Evolutionary conservation across 2,797 vertebrate genomes (phyloP).

Genomic region (Euthynnus affinis): DNA sequence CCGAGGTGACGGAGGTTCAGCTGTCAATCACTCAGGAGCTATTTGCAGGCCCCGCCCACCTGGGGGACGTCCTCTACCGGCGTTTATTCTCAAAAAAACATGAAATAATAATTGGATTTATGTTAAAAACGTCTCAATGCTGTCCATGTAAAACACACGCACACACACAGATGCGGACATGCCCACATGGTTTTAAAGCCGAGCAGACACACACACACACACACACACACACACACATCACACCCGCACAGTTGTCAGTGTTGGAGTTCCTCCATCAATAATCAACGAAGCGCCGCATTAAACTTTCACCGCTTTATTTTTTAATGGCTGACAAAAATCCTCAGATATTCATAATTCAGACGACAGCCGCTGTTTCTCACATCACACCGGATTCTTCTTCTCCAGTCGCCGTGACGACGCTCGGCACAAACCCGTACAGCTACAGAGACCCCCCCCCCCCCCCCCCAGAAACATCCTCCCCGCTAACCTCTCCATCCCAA

Average conservation of each 20-base stretch:
- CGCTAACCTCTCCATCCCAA: background rate
- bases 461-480: too few species aligned
- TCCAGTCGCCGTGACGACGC: conserved; percentile 55
- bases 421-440: conserved; percentile 33
- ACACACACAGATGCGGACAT: background rate
- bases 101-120: background rate
- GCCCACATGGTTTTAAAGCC: conserved; percentile 14
- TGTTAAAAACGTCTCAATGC: background rate
- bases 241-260: conserved; percentile 72
- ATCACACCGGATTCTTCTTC: conserved; percentile 65
- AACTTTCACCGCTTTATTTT: conserved; percentile 85
- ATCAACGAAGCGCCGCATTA: conserved; percentile 76
- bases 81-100: background rate
- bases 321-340: conserved; percentile 86
- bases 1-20: conserved; percentile 31
- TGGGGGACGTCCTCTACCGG: conserved; percentile 25
- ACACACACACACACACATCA: conserved; percentile 30
- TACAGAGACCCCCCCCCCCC: background rate
- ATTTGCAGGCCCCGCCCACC: conserved; percentile 58
- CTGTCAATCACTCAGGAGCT: conserved; percentile 54
- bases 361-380: conserved; percentile 79
- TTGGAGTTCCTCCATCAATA: conserved; percentile 81
- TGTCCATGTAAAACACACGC: conserved; percentile 13
- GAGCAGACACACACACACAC: conserved; percentile 20
- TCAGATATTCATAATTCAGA: conserved; percentile 87